These are phyloP conservation scores for Rhamphomyia laevipes DNA, from an alignment of 2,888 invertebrate species.

Conservation along the genomic window DNA sequence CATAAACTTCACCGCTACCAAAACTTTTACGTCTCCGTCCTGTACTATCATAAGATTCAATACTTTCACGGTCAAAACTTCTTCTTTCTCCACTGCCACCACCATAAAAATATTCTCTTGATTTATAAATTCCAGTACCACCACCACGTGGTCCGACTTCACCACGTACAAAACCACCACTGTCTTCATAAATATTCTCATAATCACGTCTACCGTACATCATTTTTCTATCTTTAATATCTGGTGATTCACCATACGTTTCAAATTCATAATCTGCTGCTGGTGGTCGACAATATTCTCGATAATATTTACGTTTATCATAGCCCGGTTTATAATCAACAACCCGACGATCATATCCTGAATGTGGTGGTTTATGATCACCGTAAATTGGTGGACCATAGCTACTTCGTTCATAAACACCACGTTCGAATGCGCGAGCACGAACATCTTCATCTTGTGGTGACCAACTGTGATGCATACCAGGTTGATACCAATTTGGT, in stretches of 20 bases:
- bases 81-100: conserved; percentile 26
- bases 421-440: conserved; percentile 32
- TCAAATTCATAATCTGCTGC: conserved; percentile 30
- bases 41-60: conserved; percentile 36
- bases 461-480: conserved; percentile 34
- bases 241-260: conserved; percentile 23
- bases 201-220: conserved; percentile 25
- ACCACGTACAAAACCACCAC: conserved; percentile 17
- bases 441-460: conserved; percentile 33
- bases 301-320: conserved; percentile 34
- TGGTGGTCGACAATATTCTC: conserved; percentile 31
- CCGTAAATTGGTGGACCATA: conserved; percentile 38
- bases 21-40: conserved; percentile 31
- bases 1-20: conserved; percentile 37
- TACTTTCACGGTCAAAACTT: conserved; percentile 36
- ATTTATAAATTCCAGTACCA: conserved; percentile 19
- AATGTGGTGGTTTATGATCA: conserved; percentile 23
- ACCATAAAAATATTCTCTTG: conserved; percentile 34
- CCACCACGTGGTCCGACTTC: conserved; percentile 8
- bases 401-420: conserved; percentile 34
- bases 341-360: conserved; percentile 26
- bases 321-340: conserved; percentile 20
- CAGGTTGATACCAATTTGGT: conserved; percentile 33
- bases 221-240: conserved; percentile 18
- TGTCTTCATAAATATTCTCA: conserved; percentile 34